Evolutionary conservation across 2,888 invertebrate species (phyloP).

Genomic region (Pseudococcus viburni): DNA sequence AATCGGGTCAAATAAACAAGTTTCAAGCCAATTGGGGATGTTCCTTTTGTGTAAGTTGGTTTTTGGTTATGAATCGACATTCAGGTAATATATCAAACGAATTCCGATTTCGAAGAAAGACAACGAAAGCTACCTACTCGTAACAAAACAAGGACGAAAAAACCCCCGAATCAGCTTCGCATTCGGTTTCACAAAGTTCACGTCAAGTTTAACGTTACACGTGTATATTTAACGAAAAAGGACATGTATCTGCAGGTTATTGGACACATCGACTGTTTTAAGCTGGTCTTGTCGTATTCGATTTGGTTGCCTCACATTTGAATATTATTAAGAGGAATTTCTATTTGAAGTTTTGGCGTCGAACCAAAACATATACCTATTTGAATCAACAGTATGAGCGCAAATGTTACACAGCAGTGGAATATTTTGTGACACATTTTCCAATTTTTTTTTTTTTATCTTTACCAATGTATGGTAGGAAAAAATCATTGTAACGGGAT

Average conservation of each 20-base stretch:
- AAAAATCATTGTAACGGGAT: not conserved
- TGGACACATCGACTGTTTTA: not conserved
- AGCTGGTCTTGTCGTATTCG: conserved; percentile 11
- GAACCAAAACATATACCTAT: not conserved
- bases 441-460: not conserved
- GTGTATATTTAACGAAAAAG: not conserved
- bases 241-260: not conserved
- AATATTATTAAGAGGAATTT: not conserved
- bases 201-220: conserved; percentile 18
- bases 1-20: too few species aligned
- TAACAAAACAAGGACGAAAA: not conserved
- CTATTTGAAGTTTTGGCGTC: conserved; percentile 4
- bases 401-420: not conserved
- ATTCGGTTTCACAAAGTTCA: not conserved
- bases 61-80: too few species aligned
- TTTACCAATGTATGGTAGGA: not conserved
- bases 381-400: not conserved
- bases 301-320: not conserved
- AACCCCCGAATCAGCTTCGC: not conserved
- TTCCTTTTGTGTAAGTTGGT: too few species aligned
- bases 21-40: too few species aligned
- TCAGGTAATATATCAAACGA: not conserved
- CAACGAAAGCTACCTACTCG: not conserved
- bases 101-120: not conserved
- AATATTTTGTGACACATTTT: not conserved